These are phyloP conservation scores for Dysdera silvatica DNA, from an alignment of 1,140 invertebrate genomes.

Conservation along the genomic window DNA sequence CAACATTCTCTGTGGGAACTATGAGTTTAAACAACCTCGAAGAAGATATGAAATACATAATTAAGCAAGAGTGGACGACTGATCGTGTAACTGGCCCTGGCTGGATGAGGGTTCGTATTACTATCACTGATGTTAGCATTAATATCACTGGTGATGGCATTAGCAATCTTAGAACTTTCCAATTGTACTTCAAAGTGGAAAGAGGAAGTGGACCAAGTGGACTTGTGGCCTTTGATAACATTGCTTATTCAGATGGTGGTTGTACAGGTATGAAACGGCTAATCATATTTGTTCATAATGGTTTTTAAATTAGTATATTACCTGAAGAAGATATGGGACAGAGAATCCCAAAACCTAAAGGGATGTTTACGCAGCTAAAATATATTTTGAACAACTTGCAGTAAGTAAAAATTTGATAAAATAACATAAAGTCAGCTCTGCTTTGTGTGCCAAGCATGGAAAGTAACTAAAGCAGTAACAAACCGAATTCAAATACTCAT, in stretches of 20 bases:
- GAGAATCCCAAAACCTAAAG: no score
- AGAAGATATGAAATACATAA: conserved; percentile 4
- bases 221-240: conserved; percentile 23
- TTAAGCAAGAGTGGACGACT: background rate
- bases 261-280: background rate
- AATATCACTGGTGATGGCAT: no score
- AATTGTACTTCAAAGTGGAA: conserved; percentile 4
- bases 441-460: no score
- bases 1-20: background rate
- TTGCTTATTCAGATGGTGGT: background rate
- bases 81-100: background rate
- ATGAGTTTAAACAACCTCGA: background rate
- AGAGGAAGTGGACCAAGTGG: background rate
- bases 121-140: background rate
- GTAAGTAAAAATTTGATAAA: no score
- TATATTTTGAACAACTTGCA: no score
- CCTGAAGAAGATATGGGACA: no score
- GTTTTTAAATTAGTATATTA: no score
- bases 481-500: no score
- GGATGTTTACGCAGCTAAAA: no score
- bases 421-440: no score
- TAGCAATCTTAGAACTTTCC: no score
- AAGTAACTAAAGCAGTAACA: no score
- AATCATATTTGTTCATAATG: background rate
- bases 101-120: background rate